Evolutionary conservation across 2,113 vertebrate species (phyloP).

Genomic region (Chionodraco myersi): DNA sequence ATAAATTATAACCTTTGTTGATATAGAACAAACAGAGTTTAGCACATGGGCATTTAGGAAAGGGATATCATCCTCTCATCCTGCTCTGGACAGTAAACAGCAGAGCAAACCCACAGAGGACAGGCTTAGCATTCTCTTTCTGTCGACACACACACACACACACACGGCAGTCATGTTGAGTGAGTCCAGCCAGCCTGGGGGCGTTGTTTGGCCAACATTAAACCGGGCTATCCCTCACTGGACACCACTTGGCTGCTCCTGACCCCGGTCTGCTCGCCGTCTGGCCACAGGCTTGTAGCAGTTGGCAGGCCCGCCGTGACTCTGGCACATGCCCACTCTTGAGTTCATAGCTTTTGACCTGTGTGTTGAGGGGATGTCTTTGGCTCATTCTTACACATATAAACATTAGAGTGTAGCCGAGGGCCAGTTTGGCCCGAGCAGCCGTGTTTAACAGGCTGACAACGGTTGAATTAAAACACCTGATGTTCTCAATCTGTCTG

Average conservation of each 20-base stretch:
- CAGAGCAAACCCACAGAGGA: conserved; percentile 31
- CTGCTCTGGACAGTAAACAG: conserved; percentile 17
- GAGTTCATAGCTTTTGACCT: conserved; percentile 75
- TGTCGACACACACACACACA: not conserved
- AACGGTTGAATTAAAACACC: conserved; percentile 63
- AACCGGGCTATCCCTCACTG: conserved; percentile 67
- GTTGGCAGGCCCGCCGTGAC: conserved; percentile 65
- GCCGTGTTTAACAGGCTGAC: conserved; percentile 61
- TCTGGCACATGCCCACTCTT: conserved; percentile 61
- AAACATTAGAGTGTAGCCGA: conserved; percentile 67
- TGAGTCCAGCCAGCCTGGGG: conserved; percentile 70
- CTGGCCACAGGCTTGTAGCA: conserved; percentile 75
- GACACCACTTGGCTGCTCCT: conserved; percentile 76
- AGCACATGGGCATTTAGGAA: not conserved
- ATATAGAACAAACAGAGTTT: not conserved
- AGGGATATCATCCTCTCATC: conserved; percentile 9
- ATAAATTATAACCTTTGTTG: too few relatives aligned
- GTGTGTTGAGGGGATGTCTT: conserved; percentile 48
- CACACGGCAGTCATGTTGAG: conserved; percentile 35
- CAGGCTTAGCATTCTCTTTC: not conserved
- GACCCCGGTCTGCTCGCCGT: conserved; percentile 62
- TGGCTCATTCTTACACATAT: conserved; percentile 53
- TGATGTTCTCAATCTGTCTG: conserved; percentile 70
- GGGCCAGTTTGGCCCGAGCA: conserved; percentile 72
- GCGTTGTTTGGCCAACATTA: conserved; percentile 70